These are phyloP conservation scores for Propsilocerus akamusi DNA, from an alignment of 1,140 invertebrate species.

Conservation along the genomic window DNA sequence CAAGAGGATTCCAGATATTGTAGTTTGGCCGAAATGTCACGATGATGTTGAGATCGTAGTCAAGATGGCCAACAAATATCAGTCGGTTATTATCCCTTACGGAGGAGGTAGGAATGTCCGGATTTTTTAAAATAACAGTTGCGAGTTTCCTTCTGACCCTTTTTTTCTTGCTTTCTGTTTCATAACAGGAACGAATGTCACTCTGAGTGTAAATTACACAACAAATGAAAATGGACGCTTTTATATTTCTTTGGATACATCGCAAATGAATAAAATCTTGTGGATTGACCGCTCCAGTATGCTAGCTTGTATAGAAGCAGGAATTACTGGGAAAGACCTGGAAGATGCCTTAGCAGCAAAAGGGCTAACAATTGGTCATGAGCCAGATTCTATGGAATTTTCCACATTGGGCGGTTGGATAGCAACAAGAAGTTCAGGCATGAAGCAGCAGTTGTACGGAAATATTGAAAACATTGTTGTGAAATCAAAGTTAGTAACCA, in stretches of 20 bases:
- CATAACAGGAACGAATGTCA: conserved; percentile 56
- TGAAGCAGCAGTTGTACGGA: conserved; percentile 65
- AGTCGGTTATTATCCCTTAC: conserved; percentile 49
- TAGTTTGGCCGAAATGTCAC: conserved; percentile 42
- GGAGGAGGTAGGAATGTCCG: too few species aligned
- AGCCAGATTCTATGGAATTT: conserved; percentile 60
- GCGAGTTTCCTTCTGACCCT: too few species aligned
- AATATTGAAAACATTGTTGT: conserved; percentile 56
- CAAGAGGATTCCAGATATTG: conserved; percentile 44
- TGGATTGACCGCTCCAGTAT: conserved; percentile 50
- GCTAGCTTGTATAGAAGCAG: conserved; percentile 35
- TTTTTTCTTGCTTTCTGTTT: too few species aligned
- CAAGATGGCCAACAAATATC: conserved; percentile 30
- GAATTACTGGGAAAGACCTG: conserved; percentile 49
- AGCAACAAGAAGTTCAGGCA: conserved; percentile 55
- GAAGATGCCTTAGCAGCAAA: conserved; percentile 25
- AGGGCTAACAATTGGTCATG: conserved; percentile 39
- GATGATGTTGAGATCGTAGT: conserved; percentile 38
- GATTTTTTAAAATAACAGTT: too few species aligned
- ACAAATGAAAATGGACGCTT: conserved; percentile 38
- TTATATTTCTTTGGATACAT: conserved; percentile 43
- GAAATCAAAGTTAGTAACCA: conserved; percentile 45
- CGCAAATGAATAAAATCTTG: conserved; percentile 40
- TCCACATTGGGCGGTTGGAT: conserved; percentile 62
- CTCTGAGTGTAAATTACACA: conserved; percentile 42